Evolutionary conservation across 1,140 invertebrate genomes (phyloP).

Genomic region (Magallana gigas): DNA sequence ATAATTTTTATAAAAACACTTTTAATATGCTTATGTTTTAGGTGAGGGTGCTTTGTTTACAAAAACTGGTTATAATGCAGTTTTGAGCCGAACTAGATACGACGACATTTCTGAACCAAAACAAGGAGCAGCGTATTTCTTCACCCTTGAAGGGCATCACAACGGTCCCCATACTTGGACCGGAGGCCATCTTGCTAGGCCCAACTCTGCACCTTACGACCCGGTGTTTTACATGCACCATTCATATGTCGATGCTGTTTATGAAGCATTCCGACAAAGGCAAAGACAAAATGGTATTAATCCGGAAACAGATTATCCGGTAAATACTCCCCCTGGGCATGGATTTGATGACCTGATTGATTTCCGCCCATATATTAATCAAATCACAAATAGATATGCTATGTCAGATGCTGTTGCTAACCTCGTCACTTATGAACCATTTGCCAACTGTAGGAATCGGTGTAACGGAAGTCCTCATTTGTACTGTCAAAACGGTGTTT

Average conservation of each 20-base stretch:
- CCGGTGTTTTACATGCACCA: slow-evolving; percentile 72
- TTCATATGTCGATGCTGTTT: slow-evolving; percentile 77
- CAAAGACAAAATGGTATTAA: background rate
- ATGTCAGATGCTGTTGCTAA: slow-evolving; percentile 51
- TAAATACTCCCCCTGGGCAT: background rate
- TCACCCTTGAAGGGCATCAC: slow-evolving; percentile 57
- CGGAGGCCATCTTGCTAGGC: slow-evolving; percentile 56
- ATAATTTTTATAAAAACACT: too few relatives aligned
- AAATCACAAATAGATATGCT: slow-evolving; percentile 52
- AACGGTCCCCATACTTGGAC: slow-evolving; percentile 61
- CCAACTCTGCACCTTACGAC: slow-evolving; percentile 57
- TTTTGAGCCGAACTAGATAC: slow-evolving; percentile 50
- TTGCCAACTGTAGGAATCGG: slow-evolving; percentile 40
- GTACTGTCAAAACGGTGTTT: background rate
- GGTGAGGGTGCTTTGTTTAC: slow-evolving; percentile 45
- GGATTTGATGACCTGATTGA: background rate
- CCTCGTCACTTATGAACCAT: slow-evolving; percentile 54
- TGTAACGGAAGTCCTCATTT: slow-evolving; percentile 8
- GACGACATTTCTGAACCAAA: slow-evolving; percentile 57
- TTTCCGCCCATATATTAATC: slow-evolving; percentile 31
- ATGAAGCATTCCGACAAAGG: slow-evolving; percentile 73
- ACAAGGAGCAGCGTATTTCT: slow-evolving; percentile 14
- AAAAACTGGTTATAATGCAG: slow-evolving; percentile 40
- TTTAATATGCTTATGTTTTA: background rate
- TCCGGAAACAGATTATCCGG: slow-evolving; percentile 26